phyloP scores from a whole-genome alignment of 2,888 invertebrate genomes.

The Aphrophora alni region DNA sequence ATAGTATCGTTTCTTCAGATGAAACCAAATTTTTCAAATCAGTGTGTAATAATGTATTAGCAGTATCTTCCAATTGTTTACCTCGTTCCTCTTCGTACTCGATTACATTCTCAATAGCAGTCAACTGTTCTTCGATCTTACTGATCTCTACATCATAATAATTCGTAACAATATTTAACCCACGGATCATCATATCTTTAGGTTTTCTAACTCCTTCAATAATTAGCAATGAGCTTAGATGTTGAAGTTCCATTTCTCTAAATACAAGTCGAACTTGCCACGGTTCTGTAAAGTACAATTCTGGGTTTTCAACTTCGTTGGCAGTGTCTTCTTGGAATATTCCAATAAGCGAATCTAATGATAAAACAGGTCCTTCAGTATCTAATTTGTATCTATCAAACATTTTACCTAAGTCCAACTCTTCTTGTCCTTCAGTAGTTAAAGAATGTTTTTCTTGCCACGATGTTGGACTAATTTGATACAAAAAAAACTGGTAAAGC shows the following conservation, averaged over 20 bases:
- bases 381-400: slow-evolving; percentile 32
- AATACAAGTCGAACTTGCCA: slow-evolving; percentile 43
- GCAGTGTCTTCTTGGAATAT: slow-evolving; percentile 33
- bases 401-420: slow-evolving; percentile 11
- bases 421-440: slow-evolving; percentile 8
- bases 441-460: slow-evolving; percentile 32
- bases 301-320: slow-evolving; percentile 37
- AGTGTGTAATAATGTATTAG: slow-evolving; percentile 18
- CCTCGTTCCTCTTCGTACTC: slow-evolving; percentile 21
- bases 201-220: slow-evolving; percentile 37
- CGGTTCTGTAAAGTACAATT: slow-evolving; percentile 42
- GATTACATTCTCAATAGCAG: slow-evolving; percentile 16
- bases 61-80: slow-evolving; percentile 17
- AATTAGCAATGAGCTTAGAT: slow-evolving; percentile 29
- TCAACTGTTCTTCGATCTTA: slow-evolving; percentile 29
- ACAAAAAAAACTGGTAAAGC: slow-evolving; percentile 36
- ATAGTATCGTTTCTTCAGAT: slow-evolving; percentile 23
- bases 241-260: slow-evolving; percentile 43
- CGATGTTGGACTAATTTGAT: slow-evolving; percentile 35
- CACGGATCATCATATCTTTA: slow-evolving; percentile 28
- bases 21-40: slow-evolving; percentile 37
- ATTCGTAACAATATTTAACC: slow-evolving; percentile 16
- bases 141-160: slow-evolving; percentile 29
- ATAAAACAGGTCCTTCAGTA: slow-evolving; percentile 26
- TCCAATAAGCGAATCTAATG: slow-evolving; percentile 20